phyloP scores from a whole-genome alignment of 2,888 invertebrate species.

The Scaptomyza flava region DNA sequence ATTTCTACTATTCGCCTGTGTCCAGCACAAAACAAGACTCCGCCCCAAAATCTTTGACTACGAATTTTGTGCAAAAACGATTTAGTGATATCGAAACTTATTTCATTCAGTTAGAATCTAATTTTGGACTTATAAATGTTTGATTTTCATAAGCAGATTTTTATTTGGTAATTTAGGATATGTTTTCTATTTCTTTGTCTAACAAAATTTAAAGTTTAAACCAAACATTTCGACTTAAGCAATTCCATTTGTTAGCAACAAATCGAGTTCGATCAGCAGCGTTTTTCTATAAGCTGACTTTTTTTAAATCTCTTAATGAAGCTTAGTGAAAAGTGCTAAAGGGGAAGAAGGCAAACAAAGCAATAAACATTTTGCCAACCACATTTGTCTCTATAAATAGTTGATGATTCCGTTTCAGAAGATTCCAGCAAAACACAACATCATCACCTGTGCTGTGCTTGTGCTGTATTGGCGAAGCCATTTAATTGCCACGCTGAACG shows the following conservation, averaged over 20 bases:
- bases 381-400: slow-evolving; percentile 51
- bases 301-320: too few species aligned
- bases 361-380: slow-evolving; percentile 24
- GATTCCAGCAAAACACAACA: slow-evolving; percentile 7
- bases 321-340: too few species aligned
- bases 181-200: too few species aligned
- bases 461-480: slow-evolving; percentile 52
- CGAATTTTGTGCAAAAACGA: neutral
- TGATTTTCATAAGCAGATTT: too few species aligned
- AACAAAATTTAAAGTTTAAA: too few species aligned
- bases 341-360: neutral
- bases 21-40: slow-evolving; percentile 37
- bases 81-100: neutral
- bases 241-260: too few species aligned
- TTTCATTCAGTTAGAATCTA: neutral
- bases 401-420: slow-evolving; percentile 6
- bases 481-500: slow-evolving; percentile 37
- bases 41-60: slow-evolving; percentile 33
- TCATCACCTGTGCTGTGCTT: slow-evolving; percentile 55
- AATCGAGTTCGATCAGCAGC: too few species aligned
- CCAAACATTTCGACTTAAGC: too few species aligned
- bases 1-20: slow-evolving; percentile 28
- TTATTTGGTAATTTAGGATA: too few species aligned
- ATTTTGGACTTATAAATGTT: too few species aligned
- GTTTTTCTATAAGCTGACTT: too few species aligned